Base-by-base conservation (phyloP, 2,888 invertebrate genomes). In the Holacanthella duospinosa region DNA sequence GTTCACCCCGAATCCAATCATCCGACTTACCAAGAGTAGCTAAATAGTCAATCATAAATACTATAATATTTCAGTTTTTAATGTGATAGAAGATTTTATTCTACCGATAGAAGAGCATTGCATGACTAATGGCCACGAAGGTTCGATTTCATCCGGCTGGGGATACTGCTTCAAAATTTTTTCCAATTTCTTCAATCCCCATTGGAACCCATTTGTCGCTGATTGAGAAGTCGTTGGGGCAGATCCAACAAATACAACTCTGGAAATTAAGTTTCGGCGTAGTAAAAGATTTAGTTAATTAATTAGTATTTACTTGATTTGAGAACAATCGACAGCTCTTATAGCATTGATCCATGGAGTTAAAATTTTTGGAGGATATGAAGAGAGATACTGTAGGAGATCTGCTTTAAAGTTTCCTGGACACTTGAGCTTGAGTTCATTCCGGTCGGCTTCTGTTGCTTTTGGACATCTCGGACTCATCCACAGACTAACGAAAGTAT, bases 91-190 rank as follows among this genome's bases (percentile, higher is more conserved):
- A 55, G 21, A 28, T 28, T 29, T 29, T 19, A 0, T 87, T n/a
- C n/a, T 87, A 27, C 95, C 96, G 48, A 96, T 86, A 69, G 93
- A 94, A 29, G 93, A 94, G 62, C 91, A 88, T 78, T 96, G 95
- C 0, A 88, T 88, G 2, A 93, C 76, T 0, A 94, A 79, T 0
- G 86, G 84, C 84, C 89, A 88, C 0, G 84, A 80, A 1, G 75
- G 75, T 0, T 80, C 73, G 0, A 82, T 78, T 60, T n/a, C 75
- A 9, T 48, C 4, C 4, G 48, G 48, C 21, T n/a, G 48, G 19
- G 48, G 86, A 75, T 90, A 82, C 65, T 85, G 82, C 2, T 83
- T 80, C 12, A 93, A 77, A 44, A 88, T 74, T 2, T 82, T 76
- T 0, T 84, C 83, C 4, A 87, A 72, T 73, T 80, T 81, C 68